A percentile compares a stretch with the other conserved stretches of the same genome.
Evolutionary conservation across 1,140 invertebrate genomes (phyloP).

Genomic region (Philopotamus ludificatus): DNA sequence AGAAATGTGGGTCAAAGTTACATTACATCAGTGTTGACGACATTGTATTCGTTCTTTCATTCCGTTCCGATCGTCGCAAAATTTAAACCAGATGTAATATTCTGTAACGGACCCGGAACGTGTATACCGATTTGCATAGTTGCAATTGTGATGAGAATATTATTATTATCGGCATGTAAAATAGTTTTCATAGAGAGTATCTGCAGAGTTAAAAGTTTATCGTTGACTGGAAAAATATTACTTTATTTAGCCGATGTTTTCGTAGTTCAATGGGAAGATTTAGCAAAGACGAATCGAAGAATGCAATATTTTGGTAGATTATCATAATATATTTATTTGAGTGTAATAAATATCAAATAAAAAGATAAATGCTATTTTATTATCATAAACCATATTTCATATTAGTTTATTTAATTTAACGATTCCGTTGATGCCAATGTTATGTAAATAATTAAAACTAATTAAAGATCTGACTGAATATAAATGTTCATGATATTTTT

Average conservation of each 20-base stretch:
- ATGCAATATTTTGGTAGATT: slow-evolving; percentile 65
- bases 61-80: slow-evolving; percentile 70
- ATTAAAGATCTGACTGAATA: too few species aligned
- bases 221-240: slow-evolving; percentile 85
- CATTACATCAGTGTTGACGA: slow-evolving; percentile 74
- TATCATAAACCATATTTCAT: too few species aligned
- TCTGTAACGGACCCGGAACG: slow-evolving; percentile 95
- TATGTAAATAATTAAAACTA: too few species aligned
- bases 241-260: slow-evolving; percentile 80
- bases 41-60: slow-evolving; percentile 67
- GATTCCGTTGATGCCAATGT: too few species aligned
- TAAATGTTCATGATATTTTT: too few species aligned
- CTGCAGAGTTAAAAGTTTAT: slow-evolving; percentile 86
- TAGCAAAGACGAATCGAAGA: slow-evolving; percentile 61
- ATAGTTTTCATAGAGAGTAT: slow-evolving; percentile 94
- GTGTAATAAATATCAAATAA: too few species aligned
- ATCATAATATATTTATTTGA: too few species aligned
- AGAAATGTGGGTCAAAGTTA: slow-evolving; percentile 87
- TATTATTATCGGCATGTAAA: slow-evolving; percentile 66
- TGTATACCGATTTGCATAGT: slow-evolving; percentile 85
- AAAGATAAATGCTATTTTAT: too few species aligned
- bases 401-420: too few species aligned
- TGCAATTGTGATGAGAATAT: slow-evolving; percentile 65
- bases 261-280: slow-evolving; percentile 86
- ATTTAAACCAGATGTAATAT: slow-evolving; percentile 72